Base-by-base conservation (phyloP, 2,113 vertebrate genomes). In the Mesitornis unicolor region DNA sequence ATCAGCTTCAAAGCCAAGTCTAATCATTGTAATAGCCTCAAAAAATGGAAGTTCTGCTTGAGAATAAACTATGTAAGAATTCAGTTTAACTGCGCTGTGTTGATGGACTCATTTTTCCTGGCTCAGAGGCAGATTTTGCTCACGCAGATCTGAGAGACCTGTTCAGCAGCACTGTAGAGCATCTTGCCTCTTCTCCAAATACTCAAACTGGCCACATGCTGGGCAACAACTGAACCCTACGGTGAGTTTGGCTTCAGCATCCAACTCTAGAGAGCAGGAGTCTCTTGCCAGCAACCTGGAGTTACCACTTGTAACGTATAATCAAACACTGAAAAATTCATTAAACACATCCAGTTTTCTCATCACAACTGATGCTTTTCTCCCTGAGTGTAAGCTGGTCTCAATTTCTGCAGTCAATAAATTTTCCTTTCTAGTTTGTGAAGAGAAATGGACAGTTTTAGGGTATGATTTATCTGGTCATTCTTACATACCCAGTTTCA, bases 271-370 rank as follows among this genome's bases (percentile, higher is more conserved):
- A 89, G 18, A 83, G 9, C 28, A 67, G 79, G 10, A 70, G 67
- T 61, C 59, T 89, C 78, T 40, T 91, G 91, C 82, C 93, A 96
- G 75, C 73, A 90, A 59, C 90, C 35, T 77, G 42, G 75, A 85
- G 81, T 10, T 80, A 42, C 63, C 81, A 12, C 38, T 93, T 54
- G 36, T 67, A 67, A 82, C 12, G 29, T 35, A 54, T 51, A 45
- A 91, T 51, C 69, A 80, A 86, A 87, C 70, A 80, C 67, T 48
- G 43, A 54, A 71, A 91, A 40, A 80, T 10, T 69, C 77, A 81
- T 78, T 69, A 54, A 59, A 78, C 48, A 21, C 31, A 86, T 51
- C 38, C 59, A 61, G 11, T 80, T 90, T 90, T 74, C 42, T 61
- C 42, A 69, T 69, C 17, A 59, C 45, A 89, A 31, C 68, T 24